Percentiles rank a stretch among this genome's conserved stretches.
phyloP scores from a whole-genome alignment of 2,888 invertebrate genomes.

The Agrotis puta region DNA sequence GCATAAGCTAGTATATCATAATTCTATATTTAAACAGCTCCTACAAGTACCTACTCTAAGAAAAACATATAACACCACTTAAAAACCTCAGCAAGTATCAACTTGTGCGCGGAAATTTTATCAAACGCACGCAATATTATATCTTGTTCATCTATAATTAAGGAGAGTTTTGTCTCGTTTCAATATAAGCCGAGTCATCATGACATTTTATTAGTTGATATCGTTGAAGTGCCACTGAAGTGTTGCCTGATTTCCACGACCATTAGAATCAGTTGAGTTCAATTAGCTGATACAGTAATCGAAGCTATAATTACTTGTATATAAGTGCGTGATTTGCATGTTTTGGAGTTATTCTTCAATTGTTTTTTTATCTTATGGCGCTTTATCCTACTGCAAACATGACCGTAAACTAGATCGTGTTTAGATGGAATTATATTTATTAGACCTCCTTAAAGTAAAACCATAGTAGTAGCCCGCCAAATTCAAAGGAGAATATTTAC shows the following conservation, averaged over 20 bases:
- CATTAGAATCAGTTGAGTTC: neutral
- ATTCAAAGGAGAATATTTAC: no score
- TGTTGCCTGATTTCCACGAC: neutral
- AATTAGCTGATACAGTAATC: slow-evolving; percentile 14
- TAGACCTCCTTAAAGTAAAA: no score
- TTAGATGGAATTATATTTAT: no score
- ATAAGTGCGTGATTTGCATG: neutral
- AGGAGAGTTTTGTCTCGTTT: neutral
- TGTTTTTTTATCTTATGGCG: no score
- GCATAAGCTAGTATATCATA: no score
- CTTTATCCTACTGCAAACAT: no score
- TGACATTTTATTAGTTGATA: neutral
- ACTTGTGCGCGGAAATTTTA: neutral
- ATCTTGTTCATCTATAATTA: slow-evolving; percentile 2
- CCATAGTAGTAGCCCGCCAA: no score
- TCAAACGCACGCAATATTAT: neutral
- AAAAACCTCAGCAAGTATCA: neutral
- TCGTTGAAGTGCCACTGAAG: neutral
- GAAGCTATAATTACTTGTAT: neutral
- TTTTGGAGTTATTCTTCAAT: neutral
- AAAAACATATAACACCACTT: neutral
- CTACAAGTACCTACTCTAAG: no score
- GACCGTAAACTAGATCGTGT: no score
- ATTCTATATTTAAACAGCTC: no score
- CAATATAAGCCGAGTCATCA: slow-evolving; percentile 8